Percentiles rank a stretch among this genome's conserved stretches.
These are phyloP conservation scores for Dolichallabes microphthalmus DNA, from an alignment of 2,113 vertebrate genomes.

Conservation along the genomic window DNA sequence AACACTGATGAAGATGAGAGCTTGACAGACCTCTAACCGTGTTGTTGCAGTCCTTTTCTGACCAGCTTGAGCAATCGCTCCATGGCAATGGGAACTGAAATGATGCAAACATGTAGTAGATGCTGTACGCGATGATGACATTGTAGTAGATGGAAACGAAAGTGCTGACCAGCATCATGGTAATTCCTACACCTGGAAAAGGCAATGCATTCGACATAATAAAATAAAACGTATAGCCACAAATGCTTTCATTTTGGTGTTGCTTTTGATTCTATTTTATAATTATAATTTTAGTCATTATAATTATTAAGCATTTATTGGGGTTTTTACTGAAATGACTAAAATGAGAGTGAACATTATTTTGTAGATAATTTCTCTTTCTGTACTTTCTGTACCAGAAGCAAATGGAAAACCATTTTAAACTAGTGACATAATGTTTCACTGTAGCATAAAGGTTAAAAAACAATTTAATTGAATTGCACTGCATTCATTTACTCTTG, in stretches of 20 bases:
- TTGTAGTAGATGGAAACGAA: slow-evolving; percentile 89
- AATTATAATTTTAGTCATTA: too few species aligned
- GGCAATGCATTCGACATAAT: background rate
- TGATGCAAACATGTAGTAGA: slow-evolving; percentile 93
- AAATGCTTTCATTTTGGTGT: background rate
- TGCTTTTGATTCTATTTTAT: background rate
- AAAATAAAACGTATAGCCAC: background rate
- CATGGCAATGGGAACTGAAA: slow-evolving; percentile 87
- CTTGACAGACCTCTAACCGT: slow-evolving; percentile 69
- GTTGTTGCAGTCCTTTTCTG: slow-evolving; percentile 76
- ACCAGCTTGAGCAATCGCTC: slow-evolving; percentile 75
- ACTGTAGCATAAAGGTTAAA: background rate
- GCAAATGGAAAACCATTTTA: background rate
- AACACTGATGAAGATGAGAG: background rate
- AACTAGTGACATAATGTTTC: background rate
- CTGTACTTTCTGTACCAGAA: too few species aligned
- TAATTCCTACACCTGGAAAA: slow-evolving; percentile 84
- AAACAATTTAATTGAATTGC: background rate
- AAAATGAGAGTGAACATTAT: background rate
- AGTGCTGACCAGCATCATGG: slow-evolving; percentile 82
- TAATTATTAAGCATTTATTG: background rate
- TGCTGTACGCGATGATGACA: slow-evolving; percentile 86
- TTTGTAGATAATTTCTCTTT: background rate
- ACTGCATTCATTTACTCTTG: background rate
- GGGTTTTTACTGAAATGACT: background rate